These are phyloP conservation scores for Eptatretus atami DNA, from an alignment of 2,797 vertebrate species.

Conservation along the genomic window DNA sequence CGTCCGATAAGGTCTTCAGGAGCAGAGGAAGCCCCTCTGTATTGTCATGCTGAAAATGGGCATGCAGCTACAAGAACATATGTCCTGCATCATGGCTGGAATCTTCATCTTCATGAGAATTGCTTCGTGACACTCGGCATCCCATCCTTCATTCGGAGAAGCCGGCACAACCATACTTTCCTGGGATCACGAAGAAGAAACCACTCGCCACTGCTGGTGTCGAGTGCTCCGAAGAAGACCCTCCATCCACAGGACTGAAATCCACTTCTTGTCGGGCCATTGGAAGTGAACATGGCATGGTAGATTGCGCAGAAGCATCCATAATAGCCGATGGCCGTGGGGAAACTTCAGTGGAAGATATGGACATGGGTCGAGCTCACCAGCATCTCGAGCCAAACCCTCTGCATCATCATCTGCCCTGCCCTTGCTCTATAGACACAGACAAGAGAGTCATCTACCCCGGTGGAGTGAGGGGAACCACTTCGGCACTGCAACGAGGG, in stretches of 20 bases:
- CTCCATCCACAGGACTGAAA: constrained; percentile 5
- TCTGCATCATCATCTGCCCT: constrained; percentile 1
- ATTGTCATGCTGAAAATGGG: neutral
- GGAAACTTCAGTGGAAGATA: constrained; percentile 2
- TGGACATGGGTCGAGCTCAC: constrained; percentile 2
- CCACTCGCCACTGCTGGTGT: neutral
- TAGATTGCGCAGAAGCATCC: neutral
- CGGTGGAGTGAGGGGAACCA: constrained; percentile 43
- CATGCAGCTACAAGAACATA: constrained; percentile 2
- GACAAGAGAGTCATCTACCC: constrained; percentile 50
- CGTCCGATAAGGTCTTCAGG: constrained; percentile 1
- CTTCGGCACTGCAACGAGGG: constrained; percentile 40
- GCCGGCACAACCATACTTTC: neutral
- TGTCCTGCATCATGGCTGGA: neutral
- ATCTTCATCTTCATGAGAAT: neutral
- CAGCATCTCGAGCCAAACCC: neutral
- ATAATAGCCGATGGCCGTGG: neutral
- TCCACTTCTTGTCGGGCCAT: constrained; percentile 7
- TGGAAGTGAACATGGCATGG: neutral
- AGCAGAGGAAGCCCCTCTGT: neutral
- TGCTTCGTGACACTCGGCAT: neutral
- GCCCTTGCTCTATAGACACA: constrained; percentile 30
- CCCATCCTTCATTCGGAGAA: neutral
- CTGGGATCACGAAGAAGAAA: neutral
- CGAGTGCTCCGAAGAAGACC: neutral